Evolutionary conservation across 2,888 invertebrate genomes (phyloP).

Genomic region (Andrena marginata): DNA sequence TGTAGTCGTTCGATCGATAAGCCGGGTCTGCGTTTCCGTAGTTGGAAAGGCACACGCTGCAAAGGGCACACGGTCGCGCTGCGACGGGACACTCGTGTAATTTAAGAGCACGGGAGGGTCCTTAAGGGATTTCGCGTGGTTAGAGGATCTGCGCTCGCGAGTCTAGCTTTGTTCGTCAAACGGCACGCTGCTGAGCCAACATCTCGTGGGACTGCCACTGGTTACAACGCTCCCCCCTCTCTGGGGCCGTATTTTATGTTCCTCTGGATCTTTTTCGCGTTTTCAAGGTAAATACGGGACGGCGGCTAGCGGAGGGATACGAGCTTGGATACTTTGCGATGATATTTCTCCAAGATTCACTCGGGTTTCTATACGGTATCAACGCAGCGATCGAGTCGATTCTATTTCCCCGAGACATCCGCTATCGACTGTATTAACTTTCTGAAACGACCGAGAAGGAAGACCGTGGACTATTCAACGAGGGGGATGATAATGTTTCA

Average conservation of each 20-base stretch:
- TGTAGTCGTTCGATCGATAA: neutral
- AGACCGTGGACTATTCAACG: no score
- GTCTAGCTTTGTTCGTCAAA: slow-evolving; percentile 30
- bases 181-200: slow-evolving; percentile 27
- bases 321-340: neutral
- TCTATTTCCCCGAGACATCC: no score
- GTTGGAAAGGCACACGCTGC: neutral
- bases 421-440: no score
- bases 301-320: neutral
- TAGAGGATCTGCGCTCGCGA: slow-evolving; percentile 9
- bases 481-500: neutral
- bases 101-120: slow-evolving; percentile 49
- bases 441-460: no score
- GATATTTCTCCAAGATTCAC: neutral
- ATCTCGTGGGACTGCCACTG: slow-evolving; percentile 38
- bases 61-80: neutral
- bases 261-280: neutral
- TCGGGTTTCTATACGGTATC: neutral
- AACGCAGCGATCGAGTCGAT: no score
- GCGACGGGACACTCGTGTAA: slow-evolving; percentile 44
- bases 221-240: neutral
- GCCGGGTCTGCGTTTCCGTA: neutral
- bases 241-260: slow-evolving; percentile 8
- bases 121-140: slow-evolving; percentile 53
- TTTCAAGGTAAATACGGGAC: neutral